phyloP scores from a whole-genome alignment of 2,888 invertebrate species.

The Phortica magna region DNA sequence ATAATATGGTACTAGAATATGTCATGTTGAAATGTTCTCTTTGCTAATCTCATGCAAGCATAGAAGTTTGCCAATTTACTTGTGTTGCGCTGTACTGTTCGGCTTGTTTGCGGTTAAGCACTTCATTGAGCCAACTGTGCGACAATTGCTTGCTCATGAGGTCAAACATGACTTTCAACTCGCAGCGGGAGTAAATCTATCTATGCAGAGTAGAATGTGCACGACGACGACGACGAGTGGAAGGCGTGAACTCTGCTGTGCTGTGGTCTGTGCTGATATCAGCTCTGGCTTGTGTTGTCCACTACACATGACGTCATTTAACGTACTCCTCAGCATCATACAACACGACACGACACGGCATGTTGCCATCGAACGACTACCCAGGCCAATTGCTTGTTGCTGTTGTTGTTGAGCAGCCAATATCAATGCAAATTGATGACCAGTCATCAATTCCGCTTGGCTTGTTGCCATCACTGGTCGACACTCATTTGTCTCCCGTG shows the following conservation, averaged over 20 bases:
- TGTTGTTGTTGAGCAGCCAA: not conserved
- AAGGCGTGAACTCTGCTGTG: not conserved
- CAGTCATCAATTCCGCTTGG: conserved; percentile 68
- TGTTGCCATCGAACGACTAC: conserved; percentile 34
- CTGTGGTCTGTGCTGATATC: conserved; percentile 1
- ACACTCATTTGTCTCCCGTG: conserved; percentile 28
- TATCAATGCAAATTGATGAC: conserved; percentile 63
- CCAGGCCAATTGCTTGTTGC: conserved; percentile 10
- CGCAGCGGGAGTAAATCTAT: not conserved
- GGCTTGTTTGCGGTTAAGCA: not conserved
- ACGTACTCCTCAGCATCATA: conserved; percentile 43
- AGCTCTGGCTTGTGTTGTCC: conserved; percentile 42
- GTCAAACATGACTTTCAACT: conserved; percentile 68
- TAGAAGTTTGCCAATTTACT: not conserved
- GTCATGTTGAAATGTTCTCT: too few relatives aligned
- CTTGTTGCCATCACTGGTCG: conserved; percentile 43
- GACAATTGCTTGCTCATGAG: conserved; percentile 4
- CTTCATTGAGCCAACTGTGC: conserved; percentile 9
- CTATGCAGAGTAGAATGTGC: not conserved
- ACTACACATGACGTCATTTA: too few relatives aligned
- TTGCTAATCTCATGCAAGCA: too few relatives aligned
- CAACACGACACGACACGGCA: conserved; percentile 38
- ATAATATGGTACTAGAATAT: too few relatives aligned
- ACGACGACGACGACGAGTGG: not conserved
- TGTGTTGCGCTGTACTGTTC: not conserved